These are phyloP conservation scores for Scomber japonicus DNA, from an alignment of 2,113 vertebrate species.

Conservation along the genomic window DNA sequence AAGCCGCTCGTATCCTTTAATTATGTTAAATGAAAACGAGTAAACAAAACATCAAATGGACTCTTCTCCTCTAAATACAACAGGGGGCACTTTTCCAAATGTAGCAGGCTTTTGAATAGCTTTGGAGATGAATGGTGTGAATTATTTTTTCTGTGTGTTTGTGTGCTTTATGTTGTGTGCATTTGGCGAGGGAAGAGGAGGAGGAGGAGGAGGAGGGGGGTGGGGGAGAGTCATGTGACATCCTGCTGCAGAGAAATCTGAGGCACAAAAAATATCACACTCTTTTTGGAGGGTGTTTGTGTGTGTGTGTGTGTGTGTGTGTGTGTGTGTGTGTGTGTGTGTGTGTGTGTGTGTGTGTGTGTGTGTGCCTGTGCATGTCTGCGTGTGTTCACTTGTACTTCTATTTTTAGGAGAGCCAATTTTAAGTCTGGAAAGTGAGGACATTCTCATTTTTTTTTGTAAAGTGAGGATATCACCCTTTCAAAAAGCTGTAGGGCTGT, in stretches of 20 bases:
- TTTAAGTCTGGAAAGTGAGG: neutral
- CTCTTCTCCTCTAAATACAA: constrained; percentile 26
- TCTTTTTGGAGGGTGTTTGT: neutral
- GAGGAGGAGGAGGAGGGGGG: too few relatives aligned
- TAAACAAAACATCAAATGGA: constrained; percentile 46
- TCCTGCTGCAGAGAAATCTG: constrained; percentile 2
- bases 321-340: neutral
- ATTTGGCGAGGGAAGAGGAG: neutral
- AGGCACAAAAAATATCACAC: neutral
- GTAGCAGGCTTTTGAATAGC: constrained; percentile 15
- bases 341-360: neutral
- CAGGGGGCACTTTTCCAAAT: constrained; percentile 28
- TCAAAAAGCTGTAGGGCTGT: neutral
- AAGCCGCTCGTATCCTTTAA: constrained; percentile 57
- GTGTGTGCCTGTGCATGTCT: neutral
- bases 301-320: neutral
- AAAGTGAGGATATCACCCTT: neutral
- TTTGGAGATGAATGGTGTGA: constrained; percentile 27
- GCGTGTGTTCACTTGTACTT: neutral
- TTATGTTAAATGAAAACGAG: constrained; percentile 52
- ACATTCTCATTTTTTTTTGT: neutral
- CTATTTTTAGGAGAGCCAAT: neutral
- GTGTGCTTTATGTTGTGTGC: constrained; percentile 4
- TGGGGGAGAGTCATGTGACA: too few relatives aligned
- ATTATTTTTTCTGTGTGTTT: neutral